Evolutionary conservation across 2,797 vertebrate genomes (phyloP).

Genomic region (Eremophila alpestris): DNA sequence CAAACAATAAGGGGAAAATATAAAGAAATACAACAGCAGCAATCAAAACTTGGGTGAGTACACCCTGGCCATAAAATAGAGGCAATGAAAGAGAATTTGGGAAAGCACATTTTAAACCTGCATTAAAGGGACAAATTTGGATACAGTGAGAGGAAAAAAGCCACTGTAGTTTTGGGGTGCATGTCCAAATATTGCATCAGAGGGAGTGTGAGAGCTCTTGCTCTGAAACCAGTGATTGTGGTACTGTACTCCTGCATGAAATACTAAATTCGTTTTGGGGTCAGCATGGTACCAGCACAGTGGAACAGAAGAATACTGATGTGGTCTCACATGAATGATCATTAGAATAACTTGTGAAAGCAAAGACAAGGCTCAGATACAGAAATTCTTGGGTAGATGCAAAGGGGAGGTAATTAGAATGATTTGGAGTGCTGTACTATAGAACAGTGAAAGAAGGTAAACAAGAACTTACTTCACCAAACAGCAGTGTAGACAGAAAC

Average conservation of each 20-base stretch:
- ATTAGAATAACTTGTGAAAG: not conserved
- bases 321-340: not conserved
- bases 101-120: not conserved
- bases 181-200: not conserved
- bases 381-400: not conserved
- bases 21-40: not conserved
- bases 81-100: not conserved
- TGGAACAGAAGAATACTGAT: not conserved
- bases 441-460: not conserved
- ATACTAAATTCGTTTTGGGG: not conserved
- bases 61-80: not conserved
- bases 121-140: not conserved
- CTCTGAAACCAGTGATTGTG: not conserved
- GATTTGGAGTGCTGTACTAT: not conserved
- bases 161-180: not conserved
- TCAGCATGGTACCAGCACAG: not conserved
- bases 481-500: not conserved
- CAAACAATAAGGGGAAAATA: not conserved
- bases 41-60: not conserved
- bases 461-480: not conserved
- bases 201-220: not conserved
- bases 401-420: not conserved
- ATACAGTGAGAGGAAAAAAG: not conserved
- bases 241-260: not conserved
- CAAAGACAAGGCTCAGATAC: not conserved